Evolutionary conservation across 2,888 invertebrate species (phyloP).

Genomic region (Cinara cedri): DNA sequence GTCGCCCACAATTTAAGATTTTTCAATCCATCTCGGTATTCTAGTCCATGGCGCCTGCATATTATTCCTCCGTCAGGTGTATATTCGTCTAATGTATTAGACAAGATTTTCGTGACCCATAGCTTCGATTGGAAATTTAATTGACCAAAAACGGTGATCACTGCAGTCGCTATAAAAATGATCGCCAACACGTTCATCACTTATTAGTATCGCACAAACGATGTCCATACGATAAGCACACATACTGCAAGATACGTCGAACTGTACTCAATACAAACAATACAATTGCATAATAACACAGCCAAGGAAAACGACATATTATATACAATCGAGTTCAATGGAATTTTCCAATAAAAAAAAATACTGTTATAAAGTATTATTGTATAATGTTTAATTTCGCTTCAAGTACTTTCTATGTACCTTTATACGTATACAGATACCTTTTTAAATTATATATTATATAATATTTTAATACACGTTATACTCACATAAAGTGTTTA

Average conservation of each 20-base stretch:
- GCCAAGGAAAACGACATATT: constrained; percentile 47
- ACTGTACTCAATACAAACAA: constrained; percentile 19
- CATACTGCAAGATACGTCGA: constrained; percentile 6
- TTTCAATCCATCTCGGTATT: constrained; percentile 16
- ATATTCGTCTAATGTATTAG: constrained; percentile 5
- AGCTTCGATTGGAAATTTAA: neutral
- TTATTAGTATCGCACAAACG: neutral
- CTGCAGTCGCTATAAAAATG: neutral
- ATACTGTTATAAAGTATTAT: no score
- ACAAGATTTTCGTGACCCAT: constrained; percentile 40
- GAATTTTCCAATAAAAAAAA: constrained; percentile 31
- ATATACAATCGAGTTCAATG: constrained; percentile 10
- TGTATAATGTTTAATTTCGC: no score
- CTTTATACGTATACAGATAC: no score
- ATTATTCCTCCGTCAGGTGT: neutral
- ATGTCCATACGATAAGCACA: neutral
- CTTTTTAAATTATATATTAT: no score
- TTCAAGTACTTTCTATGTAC: no score
- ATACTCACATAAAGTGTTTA: no score
- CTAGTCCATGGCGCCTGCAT: constrained; percentile 27
- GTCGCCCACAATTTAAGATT: constrained; percentile 34
- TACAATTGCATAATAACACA: neutral
- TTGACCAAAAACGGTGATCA: neutral
- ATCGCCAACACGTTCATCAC: constrained; percentile 5
- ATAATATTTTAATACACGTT: no score